phyloP scores from a whole-genome alignment of 2,888 invertebrate species.

The Melinaea menophilus region DNA sequence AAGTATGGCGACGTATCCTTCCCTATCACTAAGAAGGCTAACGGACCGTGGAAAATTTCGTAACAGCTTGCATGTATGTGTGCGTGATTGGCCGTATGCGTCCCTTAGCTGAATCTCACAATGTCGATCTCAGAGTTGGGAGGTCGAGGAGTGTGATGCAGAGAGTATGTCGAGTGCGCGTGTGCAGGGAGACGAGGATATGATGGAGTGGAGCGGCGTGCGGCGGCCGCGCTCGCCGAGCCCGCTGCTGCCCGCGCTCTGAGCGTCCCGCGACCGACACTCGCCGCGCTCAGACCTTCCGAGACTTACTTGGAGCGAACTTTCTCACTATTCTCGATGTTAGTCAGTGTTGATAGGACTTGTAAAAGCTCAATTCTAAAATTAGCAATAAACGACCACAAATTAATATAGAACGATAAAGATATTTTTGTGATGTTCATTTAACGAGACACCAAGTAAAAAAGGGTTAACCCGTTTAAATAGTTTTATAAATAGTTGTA shows the following conservation, averaged over 20 bases:
- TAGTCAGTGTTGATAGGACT: neutral
- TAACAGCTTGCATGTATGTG: constrained; percentile 10
- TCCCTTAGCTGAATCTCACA: constrained; percentile 47
- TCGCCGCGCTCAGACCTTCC: constrained; percentile 12
- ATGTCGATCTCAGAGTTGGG: constrained; percentile 77
- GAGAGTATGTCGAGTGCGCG: constrained; percentile 78
- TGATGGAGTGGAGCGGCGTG: constrained; percentile 76
- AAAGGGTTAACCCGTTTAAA: constrained; percentile 21
- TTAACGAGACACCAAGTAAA: constrained; percentile 27
- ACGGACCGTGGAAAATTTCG: constrained; percentile 12
- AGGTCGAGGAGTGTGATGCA: constrained; percentile 75
- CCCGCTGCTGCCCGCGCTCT: constrained; percentile 69
- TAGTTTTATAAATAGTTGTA: constrained; percentile 20
- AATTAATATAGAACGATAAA: constrained; percentile 24
- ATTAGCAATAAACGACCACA: constrained; percentile 27
- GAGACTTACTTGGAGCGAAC: constrained; percentile 19
- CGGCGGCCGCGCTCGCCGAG: constrained; percentile 64
- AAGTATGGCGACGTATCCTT: constrained; percentile 10
- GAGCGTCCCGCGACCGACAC: constrained; percentile 36
- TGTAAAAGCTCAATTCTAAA: constrained; percentile 61
- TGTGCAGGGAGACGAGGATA: constrained; percentile 81
- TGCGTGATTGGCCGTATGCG: constrained; percentile 11
- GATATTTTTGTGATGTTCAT: constrained; percentile 29
- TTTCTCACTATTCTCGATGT: constrained; percentile 8
- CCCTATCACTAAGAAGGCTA: constrained; percentile 1